Percentiles rank a stretch among this genome's conserved stretches.
Conservation (phyloP, 2,888 invertebrate genomes). For the Tiliacea citrago region DNA sequence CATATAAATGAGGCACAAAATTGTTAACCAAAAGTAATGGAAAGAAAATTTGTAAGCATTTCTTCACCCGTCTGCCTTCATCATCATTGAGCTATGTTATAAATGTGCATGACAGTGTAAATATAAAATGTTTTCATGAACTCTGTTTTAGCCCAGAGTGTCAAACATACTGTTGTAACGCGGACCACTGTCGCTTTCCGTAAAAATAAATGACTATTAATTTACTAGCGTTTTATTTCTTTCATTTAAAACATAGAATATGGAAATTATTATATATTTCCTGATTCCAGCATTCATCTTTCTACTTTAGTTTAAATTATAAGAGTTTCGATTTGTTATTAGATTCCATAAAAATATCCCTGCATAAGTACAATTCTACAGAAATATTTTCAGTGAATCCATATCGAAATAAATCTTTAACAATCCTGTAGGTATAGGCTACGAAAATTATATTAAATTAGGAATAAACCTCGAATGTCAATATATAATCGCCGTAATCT, state of each 20-base stretch:
- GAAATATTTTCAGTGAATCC: not conserved
- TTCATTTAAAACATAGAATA: not conserved
- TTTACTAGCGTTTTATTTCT: slow-evolving; percentile 51
- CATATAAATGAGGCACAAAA: slow-evolving; percentile 47
- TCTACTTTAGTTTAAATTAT: not conserved
- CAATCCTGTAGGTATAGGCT: not conserved
- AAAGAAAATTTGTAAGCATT: slow-evolving; percentile 50
- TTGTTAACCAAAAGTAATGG: slow-evolving; percentile 36
- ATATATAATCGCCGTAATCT: slow-evolving; percentile 1
- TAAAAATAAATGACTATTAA: slow-evolving; percentile 74
- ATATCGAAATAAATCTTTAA: not conserved
- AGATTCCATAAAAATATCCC: not conserved
- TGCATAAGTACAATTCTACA: not conserved
- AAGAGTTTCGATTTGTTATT: not conserved
- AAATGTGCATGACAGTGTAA: slow-evolving; percentile 58
- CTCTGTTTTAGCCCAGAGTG: slow-evolving; percentile 60
- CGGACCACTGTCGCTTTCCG: slow-evolving; percentile 84
- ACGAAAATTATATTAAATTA: not conserved
- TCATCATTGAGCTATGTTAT: slow-evolving; percentile 48
- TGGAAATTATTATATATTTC: too few species aligned
- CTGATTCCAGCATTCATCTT: not conserved
- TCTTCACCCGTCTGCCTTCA: slow-evolving; percentile 50
- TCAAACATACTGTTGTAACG: slow-evolving; percentile 70
- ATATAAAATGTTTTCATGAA: slow-evolving; percentile 50
- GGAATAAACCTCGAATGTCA: slow-evolving; percentile 11